Evolutionary conservation across 2,797 vertebrate species (phyloP), one percentile per base, ranked within the genome.

Genomic region (Momotus momota): DNA sequence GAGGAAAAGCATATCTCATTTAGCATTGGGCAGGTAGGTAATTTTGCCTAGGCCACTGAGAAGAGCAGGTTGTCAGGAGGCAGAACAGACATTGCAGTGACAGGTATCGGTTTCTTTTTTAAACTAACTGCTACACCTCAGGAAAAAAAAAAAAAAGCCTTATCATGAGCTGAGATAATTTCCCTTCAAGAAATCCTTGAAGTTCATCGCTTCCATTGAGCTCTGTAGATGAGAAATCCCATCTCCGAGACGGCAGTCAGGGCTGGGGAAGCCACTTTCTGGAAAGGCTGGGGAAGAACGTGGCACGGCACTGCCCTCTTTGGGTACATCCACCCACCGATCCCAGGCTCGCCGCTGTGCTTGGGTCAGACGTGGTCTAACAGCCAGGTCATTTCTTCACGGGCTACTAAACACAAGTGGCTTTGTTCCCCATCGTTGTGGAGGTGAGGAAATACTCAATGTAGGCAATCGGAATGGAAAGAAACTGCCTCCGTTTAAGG

Each of bases 291-390:
- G 52, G 80, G 31, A 75, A 27, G 45, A 67, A 6, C 0, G 7
- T 8, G 72, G 82, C 64, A 74, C 8, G 10, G 89, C 82, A 83
- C 65, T 72, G 94, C 88, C 87, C 91, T 93, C 91, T 65, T 22
- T 69, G 93, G 95, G 72, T 40, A 48, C 57, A 29, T 19, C 77
- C 71, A 19, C 41, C 51, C 8, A 1, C 82, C 1, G 13, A 20
- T 2, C 45, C 33, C 33, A 9, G 35, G 13, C 55, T 55, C 31
- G 17, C 12, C 2, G 3, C 84, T 14, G 10, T 0, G 15, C 27
- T 40, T 4, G 21, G 41, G 5, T 35, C 57, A 21, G 45, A 2
- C 0, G 0, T 5, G n/a, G 9, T 10, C 52, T 5, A 14, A 31
- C 43, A 62, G 29, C 55, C 21, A 10, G 12, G 9, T 3, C 51